phyloP scores from a whole-genome alignment of 2,888 invertebrate species.

The Bembecia ichneumoniformis region DNA sequence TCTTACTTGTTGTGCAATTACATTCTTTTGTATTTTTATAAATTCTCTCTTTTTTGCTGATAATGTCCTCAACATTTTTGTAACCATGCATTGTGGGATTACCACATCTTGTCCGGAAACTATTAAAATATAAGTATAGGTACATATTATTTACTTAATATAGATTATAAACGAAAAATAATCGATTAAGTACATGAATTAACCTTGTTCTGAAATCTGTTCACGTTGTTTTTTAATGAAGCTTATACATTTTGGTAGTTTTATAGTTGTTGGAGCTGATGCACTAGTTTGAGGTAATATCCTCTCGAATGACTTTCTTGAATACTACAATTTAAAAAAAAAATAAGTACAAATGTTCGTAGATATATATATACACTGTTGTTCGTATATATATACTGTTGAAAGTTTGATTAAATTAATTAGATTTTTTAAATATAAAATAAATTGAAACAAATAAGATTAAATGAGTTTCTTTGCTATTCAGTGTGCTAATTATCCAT shows the following conservation, averaged over 20 bases:
- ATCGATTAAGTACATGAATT: neutral
- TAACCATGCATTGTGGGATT: constrained; percentile 34
- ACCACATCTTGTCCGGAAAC: constrained; percentile 33
- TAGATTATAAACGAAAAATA: constrained; percentile 1
- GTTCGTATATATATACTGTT: neutral
- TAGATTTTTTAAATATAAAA: too few species aligned
- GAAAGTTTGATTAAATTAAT: neutral
- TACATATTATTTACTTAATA: neutral
- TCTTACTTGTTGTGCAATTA: constrained; percentile 43
- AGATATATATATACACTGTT: too few species aligned
- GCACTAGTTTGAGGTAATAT: constrained; percentile 8
- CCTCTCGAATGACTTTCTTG: neutral
- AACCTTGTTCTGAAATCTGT: neutral
- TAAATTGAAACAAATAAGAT: too few species aligned
- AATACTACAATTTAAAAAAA: too few species aligned
- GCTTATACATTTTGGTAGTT: neutral
- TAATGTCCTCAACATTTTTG: constrained; percentile 35
- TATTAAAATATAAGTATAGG: constrained; percentile 3
- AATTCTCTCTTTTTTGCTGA: constrained; percentile 54
- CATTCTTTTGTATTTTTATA: constrained; percentile 35
- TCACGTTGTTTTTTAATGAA: too few species aligned
- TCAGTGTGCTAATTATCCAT: too few species aligned
- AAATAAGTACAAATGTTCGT: neutral
- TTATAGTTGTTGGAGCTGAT: constrained; percentile 12
- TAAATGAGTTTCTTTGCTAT: too few species aligned